Base-by-base conservation (phyloP, 2,888 invertebrate species). In the Calameuta idolon region DNA sequence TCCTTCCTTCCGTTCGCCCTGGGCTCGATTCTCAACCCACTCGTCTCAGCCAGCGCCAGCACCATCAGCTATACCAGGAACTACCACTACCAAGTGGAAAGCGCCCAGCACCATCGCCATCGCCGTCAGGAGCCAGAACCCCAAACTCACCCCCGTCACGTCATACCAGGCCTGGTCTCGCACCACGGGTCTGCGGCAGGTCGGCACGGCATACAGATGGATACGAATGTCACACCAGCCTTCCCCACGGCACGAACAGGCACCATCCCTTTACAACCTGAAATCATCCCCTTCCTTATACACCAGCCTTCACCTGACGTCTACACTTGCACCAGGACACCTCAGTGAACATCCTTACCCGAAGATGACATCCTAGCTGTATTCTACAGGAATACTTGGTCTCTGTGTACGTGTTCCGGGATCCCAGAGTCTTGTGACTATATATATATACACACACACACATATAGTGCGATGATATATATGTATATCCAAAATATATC, bases 171-270 rank as follows among this genome's bases (percentile, higher is more conserved):
- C 77, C 79, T 75, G 76, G 76, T 79, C 81, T 79, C 71, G 71
- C 73, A 78, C 79, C 78, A 79, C 76, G 76, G 77, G 76, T 76
- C 78, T 75, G 78, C 83, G 81, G 79, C 81, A 82, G 81, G 79
- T 83, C 78, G 83, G 79, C 83, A 37, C 77, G 75, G 34, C 77
- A 78, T 82, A 80, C 82, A 81, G 79, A 83, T 83, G 83, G 82
- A 83, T 83, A 83, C 82, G 83, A 82, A 83, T 83, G 83, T 83
- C 82, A 82, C 80, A 79, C 77, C 78, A 78, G 77, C 34, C 74
- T 71, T 74, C 76, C 76, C 73, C 34, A 34, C 33, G 71, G 71
- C 31, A 71, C 71, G 71, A 71, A 71, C 71, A 31, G 33, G 71
- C 11, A 71, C 71, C 31, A 31, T 34, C 71, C 33, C 33, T n/a